A percentile compares a stretch with the other conserved stretches of the same genome.
These are phyloP conservation scores for Brachionus paranguensis DNA, from an alignment of 1,140 invertebrate genomes.

Conservation along the genomic window DNA sequence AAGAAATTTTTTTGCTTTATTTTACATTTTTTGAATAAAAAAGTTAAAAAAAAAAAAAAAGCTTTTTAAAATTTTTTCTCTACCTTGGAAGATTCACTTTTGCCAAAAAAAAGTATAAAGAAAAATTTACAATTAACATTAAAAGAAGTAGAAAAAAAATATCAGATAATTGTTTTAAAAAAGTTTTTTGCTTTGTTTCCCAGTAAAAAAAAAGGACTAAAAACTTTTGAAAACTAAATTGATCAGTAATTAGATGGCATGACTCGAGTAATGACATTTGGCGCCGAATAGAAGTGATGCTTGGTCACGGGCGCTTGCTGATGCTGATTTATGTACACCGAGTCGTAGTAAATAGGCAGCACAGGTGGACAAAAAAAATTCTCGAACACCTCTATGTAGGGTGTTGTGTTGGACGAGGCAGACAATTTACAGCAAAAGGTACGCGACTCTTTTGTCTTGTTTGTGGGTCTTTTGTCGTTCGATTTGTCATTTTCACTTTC, in stretches of 20 bases:
- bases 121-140: constrained; percentile 19
- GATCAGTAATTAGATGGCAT: background rate
- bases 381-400: constrained; percentile 31
- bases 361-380: constrained; percentile 37
- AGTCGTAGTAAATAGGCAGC: background rate
- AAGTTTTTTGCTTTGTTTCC: background rate
- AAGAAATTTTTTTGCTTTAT: background rate
- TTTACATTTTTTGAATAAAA: background rate
- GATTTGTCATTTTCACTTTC: constrained; percentile 24
- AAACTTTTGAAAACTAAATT: background rate
- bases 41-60: too few relatives aligned
- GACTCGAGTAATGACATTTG: background rate
- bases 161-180: constrained; percentile 5
- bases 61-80: background rate
- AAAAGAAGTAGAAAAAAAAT: background rate
- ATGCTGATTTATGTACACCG: constrained; percentile 26
- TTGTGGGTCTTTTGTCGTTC: background rate
- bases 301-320: constrained; percentile 14
- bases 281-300: constrained; percentile 24
- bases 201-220: background rate
- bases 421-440: constrained; percentile 7
- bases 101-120: background rate
- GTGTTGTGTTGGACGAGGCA: constrained; percentile 27
- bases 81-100: constrained; percentile 3
- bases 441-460: background rate